Conservation (phyloP, 2,888 invertebrate genomes). For the Xestia xanthographa region DNA sequence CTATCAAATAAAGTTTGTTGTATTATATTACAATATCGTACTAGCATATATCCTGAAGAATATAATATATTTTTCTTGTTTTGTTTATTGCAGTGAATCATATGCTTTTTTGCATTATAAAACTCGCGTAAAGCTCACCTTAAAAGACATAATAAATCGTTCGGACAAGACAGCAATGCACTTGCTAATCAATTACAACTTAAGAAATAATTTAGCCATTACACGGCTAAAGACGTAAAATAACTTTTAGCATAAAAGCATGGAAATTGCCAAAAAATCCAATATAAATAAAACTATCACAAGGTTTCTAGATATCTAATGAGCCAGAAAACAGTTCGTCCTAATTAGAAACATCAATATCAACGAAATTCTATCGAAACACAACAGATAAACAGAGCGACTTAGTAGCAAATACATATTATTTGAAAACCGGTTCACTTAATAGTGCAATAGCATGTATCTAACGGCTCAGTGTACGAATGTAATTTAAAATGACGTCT, state of each 20-base stretch:
- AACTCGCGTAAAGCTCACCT: no score
- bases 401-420: constrained; percentile 60
- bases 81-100: no score
- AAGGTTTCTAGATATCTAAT: constrained; percentile 13
- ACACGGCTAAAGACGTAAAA: background rate
- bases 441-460: constrained; percentile 66
- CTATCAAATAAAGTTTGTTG: no score
- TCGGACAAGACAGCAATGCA: background rate
- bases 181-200: no score
- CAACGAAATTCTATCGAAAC: constrained; percentile 25
- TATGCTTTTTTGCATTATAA: no score
- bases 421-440: constrained; percentile 64
- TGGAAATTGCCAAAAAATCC: background rate
- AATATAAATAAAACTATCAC: background rate
- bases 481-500: constrained; percentile 63
- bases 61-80: no score
- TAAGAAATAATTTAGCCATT: background rate
- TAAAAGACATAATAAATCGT: no score
- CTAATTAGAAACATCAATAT: constrained; percentile 25
- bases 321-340: background rate
- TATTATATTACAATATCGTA: no score
- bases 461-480: constrained; percentile 51
- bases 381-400: constrained; percentile 41
- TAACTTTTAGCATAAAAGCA: background rate
- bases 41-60: no score